Percentiles rank a stretch among this genome's conserved stretches.
Conservation (phyloP, 1,140 invertebrate species). For the Dufourea novaeangliae region DNA sequence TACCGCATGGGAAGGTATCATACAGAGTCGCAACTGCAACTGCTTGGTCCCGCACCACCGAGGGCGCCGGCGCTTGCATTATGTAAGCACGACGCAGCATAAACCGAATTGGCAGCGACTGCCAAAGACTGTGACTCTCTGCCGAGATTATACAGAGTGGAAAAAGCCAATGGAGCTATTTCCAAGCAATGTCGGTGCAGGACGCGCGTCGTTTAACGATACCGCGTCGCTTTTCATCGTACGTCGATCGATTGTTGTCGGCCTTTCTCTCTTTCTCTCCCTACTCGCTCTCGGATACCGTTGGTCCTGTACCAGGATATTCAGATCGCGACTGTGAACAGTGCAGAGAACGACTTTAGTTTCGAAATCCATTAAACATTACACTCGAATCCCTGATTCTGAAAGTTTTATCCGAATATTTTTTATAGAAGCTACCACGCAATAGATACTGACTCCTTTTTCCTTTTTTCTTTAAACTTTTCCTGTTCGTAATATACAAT, state of each 20-base stretch:
- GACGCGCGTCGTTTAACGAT: constrained; percentile 43
- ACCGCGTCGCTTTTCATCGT: constrained; percentile 31
- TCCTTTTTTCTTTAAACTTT: background rate
- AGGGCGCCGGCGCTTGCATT: constrained; percentile 25
- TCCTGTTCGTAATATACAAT: too few species aligned
- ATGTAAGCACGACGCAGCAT: constrained; percentile 43
- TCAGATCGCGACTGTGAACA: constrained; percentile 5
- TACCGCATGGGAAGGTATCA: constrained; percentile 1
- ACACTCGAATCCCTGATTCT: background rate
- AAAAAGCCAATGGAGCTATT: constrained; percentile 53
- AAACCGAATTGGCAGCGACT: constrained; percentile 51
- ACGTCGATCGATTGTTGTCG: constrained; percentile 27
- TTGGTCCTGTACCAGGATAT: background rate
- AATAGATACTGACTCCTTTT: background rate
- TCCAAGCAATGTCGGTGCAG: constrained; percentile 25
- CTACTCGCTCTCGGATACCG: background rate
- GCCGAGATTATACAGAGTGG: constrained; percentile 40
- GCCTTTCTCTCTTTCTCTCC: background rate
- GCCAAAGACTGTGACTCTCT: constrained; percentile 39
- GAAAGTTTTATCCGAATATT: background rate
- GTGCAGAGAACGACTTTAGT: background rate
- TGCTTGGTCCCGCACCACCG: constrained; percentile 18
- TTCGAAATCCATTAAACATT: constrained; percentile 29
- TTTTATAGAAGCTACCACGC: background rate
- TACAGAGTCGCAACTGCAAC: constrained; percentile 17